Conservation (phyloP, 2,888 invertebrate species). For the Hyalella azteca region DNA sequence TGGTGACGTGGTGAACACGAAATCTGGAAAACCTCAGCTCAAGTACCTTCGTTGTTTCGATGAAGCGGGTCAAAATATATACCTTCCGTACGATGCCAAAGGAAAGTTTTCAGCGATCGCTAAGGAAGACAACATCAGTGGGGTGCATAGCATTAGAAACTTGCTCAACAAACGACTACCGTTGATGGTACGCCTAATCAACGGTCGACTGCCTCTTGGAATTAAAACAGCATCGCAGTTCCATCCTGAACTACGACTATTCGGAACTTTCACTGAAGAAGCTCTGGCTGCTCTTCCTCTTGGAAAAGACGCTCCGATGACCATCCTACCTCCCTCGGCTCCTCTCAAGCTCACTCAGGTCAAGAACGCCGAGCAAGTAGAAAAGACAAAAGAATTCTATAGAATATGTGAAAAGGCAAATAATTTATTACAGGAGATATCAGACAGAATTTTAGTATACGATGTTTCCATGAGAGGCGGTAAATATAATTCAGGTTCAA, state of each 20-base stretch:
- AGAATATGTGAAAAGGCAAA: constrained; percentile 58
- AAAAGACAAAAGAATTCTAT: constrained; percentile 56
- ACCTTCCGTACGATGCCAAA: constrained; percentile 83
- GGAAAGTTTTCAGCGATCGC: constrained; percentile 92
- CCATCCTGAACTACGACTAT: constrained; percentile 80
- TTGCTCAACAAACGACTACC: constrained; percentile 88
- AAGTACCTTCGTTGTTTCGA: constrained; percentile 85
- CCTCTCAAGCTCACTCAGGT: constrained; percentile 83
- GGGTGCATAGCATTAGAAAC: constrained; percentile 86
- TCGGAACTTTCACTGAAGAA: constrained; percentile 76
- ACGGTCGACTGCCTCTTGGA: constrained; percentile 81
- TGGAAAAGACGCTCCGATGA: constrained; percentile 71
- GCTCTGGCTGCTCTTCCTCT: constrained; percentile 61
- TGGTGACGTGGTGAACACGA: constrained; percentile 69
- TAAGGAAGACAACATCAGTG: constrained; percentile 87
- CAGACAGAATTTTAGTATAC: constrained; percentile 59
- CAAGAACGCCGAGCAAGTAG: constrained; percentile 67
- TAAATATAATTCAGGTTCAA: constrained; percentile 53
- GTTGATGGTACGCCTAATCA: constrained; percentile 87
- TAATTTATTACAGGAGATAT: constrained; percentile 56
- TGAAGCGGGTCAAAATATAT: constrained; percentile 80
- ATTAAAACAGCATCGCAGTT: constrained; percentile 68
- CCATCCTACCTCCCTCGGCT: constrained; percentile 83
- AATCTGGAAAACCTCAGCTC: constrained; percentile 41
- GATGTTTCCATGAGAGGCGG: constrained; percentile 58